Conservation (phyloP, 2,797 vertebrate species). For the Centropyge bicolor region DNA sequence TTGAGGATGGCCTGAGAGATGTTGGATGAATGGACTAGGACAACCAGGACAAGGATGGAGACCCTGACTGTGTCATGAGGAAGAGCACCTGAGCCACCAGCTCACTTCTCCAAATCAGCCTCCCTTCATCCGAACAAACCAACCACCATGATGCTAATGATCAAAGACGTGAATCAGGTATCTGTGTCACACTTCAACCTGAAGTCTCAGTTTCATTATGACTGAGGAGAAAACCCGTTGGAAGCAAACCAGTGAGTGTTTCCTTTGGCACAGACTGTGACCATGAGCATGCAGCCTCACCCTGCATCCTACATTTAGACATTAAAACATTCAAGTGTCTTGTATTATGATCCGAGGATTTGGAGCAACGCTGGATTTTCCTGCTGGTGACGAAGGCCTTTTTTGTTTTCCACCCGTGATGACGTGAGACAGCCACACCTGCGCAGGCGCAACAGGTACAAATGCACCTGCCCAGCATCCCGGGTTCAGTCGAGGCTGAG, state of each 20-base stretch:
- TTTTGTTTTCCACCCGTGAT: not conserved
- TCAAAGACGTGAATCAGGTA: not conserved
- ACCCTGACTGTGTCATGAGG: not conserved
- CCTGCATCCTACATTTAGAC: not conserved
- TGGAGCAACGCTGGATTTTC: constrained; percentile 36
- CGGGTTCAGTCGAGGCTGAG: constrained; percentile 3
- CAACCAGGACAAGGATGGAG: not conserved
- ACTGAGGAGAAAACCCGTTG: not conserved
- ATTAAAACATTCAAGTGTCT: no score
- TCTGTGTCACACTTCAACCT: not conserved
- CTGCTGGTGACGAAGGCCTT: not conserved
- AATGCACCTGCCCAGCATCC: constrained; percentile 25
- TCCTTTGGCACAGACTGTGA: not conserved
- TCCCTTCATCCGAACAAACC: no score
- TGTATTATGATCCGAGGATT: not conserved
- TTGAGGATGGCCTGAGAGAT: not conserved
- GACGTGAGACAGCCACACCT: constrained; percentile 45
- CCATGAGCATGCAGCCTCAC: not conserved
- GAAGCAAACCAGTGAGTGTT: not conserved
- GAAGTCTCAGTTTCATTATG: not conserved
- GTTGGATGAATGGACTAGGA: no score
- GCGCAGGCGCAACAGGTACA: not conserved
- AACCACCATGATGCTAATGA: no score
- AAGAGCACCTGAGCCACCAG: not conserved
- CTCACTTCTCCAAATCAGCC: not conserved